phyloP scores from a whole-genome alignment of 2,113 vertebrate genomes.

The Trogon melanurus region DNA sequence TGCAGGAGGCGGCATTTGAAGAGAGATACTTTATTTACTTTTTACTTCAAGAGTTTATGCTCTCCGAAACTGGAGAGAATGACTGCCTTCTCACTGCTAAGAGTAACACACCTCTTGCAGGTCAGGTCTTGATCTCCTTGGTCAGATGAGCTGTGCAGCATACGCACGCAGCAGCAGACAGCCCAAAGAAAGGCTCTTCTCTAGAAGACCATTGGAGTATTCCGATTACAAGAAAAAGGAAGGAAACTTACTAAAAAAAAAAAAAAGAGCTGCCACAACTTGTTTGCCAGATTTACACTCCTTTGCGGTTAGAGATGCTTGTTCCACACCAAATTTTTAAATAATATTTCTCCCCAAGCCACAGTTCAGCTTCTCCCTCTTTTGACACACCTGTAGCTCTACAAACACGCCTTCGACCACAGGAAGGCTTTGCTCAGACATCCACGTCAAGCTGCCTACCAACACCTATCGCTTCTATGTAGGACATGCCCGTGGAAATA shows the following conservation, averaged over 20 bases:
- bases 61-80: background rate
- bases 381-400: fast-evolving
- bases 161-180: fast-evolving
- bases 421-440: background rate
- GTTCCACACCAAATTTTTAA: fast-evolving
- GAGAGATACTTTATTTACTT: background rate
- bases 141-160: background rate
- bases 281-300: background rate
- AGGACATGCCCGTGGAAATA: background rate
- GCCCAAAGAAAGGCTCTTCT: background rate
- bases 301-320: background rate
- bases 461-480: background rate
- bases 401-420: background rate
- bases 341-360: fast-evolving
- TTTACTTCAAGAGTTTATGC: background rate
- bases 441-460: background rate
- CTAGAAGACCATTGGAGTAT: background rate
- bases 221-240: background rate
- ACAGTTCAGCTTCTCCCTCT: background rate
- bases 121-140: background rate
- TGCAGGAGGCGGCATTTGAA: background rate
- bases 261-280: background rate
- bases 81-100: background rate
- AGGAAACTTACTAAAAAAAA: background rate
- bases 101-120: background rate